Conservation (phyloP, 1,140 invertebrate genomes). For the Heliconius eleuchia region DNA sequence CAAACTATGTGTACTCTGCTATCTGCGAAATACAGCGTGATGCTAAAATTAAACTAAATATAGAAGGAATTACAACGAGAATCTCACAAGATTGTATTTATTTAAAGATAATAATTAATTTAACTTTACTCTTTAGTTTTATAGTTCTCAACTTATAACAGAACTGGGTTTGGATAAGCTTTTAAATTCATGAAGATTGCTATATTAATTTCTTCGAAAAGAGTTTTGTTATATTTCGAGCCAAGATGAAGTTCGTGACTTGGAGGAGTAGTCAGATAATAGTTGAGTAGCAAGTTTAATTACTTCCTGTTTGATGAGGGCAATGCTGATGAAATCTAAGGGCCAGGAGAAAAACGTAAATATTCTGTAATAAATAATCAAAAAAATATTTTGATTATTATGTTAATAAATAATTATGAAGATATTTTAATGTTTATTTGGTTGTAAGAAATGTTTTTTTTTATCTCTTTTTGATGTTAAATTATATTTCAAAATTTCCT, state of each 20-base stretch:
- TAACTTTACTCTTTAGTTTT: background rate
- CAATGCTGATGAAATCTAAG: background rate
- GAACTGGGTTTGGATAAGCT: background rate
- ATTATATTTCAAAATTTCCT: too few relatives aligned
- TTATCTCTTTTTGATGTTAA: too few relatives aligned
- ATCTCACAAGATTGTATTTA: background rate
- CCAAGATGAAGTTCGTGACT: slow-evolving; percentile 23
- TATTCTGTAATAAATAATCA: too few relatives aligned
- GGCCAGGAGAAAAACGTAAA: background rate
- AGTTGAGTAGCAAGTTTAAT: slow-evolving; percentile 26
- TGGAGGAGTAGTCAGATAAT: slow-evolving; percentile 26
- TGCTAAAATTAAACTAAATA: too few relatives aligned
- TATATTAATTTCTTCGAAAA: slow-evolving; percentile 16
- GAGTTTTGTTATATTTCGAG: slow-evolving; percentile 16
- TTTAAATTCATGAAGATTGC: slow-evolving; percentile 27
- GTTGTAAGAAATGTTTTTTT: too few relatives aligned
- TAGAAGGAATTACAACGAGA: background rate
- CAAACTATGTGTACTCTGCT: too few relatives aligned
- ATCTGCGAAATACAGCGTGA: too few relatives aligned
- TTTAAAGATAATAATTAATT: background rate
- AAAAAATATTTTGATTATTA: too few relatives aligned
- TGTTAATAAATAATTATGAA: too few relatives aligned
- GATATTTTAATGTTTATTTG: too few relatives aligned
- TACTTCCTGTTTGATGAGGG: slow-evolving; percentile 17
- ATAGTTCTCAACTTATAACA: background rate